Base-by-base conservation (phyloP, 2,797 vertebrate species). In the Melanotaenia boesemani region DNA sequence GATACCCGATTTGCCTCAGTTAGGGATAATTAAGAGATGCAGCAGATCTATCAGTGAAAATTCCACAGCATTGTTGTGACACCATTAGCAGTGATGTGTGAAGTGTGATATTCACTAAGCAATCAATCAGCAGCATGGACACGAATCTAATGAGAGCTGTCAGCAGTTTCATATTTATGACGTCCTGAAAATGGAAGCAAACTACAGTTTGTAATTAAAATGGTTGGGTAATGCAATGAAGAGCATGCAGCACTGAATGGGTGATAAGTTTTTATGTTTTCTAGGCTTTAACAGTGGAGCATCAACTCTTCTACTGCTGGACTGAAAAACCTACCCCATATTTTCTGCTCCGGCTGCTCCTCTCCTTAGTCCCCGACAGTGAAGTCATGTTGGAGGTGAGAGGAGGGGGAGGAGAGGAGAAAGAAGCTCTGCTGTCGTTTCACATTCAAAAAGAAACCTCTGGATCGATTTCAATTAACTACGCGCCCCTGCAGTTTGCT, bases 331-430 rank as follows among this genome's bases (percentile, higher is more conserved):
- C 95, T 95, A 99, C 97, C 97, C 95, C 96, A 65, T 96, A 96
- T 96, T 98, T 99, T 91, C 96, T 96, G 94, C 94, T 96, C 91
- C 97, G 93, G 84, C 93, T 93, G 89, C 95, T 95, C 92, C 96
- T 94, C 79, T 99, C 98, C 92, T 98, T 99, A 93, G 94, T 97
- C 84, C 96, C 97, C 63, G 91, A 92, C 77, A 95, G 92, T 76
- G 95, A 95, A 92, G 91, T 95, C 95, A 95, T 95, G 87, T 78
- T 94, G 87, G 80, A 88, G 88, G 88, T 87, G 81, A 86, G 83
- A 81, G 70, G 72, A 83, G 46, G 64, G 68, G 72, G 77, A 61
- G 75, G 79, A 81, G 85, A 90, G 80, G 75, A 85, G 72, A 77
- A 73, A 76, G 20, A 73, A 79, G 46, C 84, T 83, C 83, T 81